These are phyloP conservation scores for Chouioia cunea DNA, from an alignment of 2,888 invertebrate genomes.

Conservation along the genomic window DNA sequence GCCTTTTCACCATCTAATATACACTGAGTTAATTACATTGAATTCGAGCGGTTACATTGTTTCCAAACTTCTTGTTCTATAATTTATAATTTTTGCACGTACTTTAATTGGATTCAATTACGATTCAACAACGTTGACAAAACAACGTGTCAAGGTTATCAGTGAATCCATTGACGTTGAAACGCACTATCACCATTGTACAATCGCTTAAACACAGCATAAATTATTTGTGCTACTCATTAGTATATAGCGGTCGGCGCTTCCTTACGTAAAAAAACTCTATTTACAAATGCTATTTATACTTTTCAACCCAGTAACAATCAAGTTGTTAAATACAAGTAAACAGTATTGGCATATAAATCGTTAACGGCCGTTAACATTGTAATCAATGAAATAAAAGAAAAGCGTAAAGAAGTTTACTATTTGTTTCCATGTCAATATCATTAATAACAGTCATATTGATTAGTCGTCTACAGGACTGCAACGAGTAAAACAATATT, in stretches of 20 bases:
- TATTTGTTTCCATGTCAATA: constrained; percentile 9
- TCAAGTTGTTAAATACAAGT: constrained; percentile 18
- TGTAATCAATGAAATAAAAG: constrained; percentile 4
- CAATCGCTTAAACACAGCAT: constrained; percentile 17
- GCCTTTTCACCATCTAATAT: constrained; percentile 47
- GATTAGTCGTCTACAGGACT: constrained; percentile 22
- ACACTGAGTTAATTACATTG: constrained; percentile 57
- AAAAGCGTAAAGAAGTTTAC: constrained; percentile 14
- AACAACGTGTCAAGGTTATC: neutral
- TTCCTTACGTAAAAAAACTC: constrained; percentile 11
- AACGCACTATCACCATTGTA: constrained; percentile 21
- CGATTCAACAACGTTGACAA: constrained; percentile 7
- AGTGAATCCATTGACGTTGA: constrained; percentile 9
- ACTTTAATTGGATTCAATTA: constrained; percentile 8
- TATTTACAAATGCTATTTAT: constrained; percentile 17
- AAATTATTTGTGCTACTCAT: constrained; percentile 29
- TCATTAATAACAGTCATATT: constrained; percentile 23
- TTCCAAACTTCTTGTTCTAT: constrained; percentile 54
- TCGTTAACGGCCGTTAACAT: constrained; percentile 18
- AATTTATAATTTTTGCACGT: constrained; percentile 44
- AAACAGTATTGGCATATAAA: constrained; percentile 28
- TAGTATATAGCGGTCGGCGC: constrained; percentile 21
- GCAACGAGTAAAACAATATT: constrained; percentile 25
- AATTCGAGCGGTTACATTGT: constrained; percentile 62
- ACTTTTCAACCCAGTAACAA: constrained; percentile 27